Evolutionary conservation across 2,797 vertebrate species (phyloP), one percentile per base, ranked within the genome.

Genomic region (Propithecus deckenii): DNA sequence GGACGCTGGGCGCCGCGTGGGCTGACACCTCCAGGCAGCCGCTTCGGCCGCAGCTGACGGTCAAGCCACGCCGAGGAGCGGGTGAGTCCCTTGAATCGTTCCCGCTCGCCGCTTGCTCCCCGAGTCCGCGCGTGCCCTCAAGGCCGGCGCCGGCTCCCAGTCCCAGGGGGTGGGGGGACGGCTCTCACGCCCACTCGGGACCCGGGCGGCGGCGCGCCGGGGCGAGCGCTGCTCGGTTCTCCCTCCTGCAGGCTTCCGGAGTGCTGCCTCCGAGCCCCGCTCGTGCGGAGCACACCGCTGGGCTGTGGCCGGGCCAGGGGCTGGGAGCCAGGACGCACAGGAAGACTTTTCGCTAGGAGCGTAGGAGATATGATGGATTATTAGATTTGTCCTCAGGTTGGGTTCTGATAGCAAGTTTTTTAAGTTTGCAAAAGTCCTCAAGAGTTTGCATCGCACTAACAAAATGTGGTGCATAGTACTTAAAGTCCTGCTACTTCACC

Each of bases 21-120:
- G 22, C 35, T 2, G 78, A 7, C 52, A 0, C 23, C 55, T 18
- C 48, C 4, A 7, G 0, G 23, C 13, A 0, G 48, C 17, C 0
- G 30, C 8, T 1, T 86, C n/a, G 12, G 52, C 83, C 6, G 46
- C 63, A 5, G 4, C 74, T 22, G 20, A 32, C 50, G 1, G 5
- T n/a, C 89, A 1, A 50, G 48, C 48, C 48, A 4, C 86, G 23
- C 38, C 12, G 28, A 80, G 35, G 14, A 95, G 72, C 20, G 3
- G 97, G 98, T 98, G 95, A 98, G 97, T 97, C 35, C 13, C 17
- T 23, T 1, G 38, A 13, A 2, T 55, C 23, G 8, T 41, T 20
- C 35, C 5, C 23, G 41, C 32, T 35, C 18, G 41, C 55, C 7
- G 41, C 55, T 52, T 25, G 48, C 87, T 43, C 4, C 22, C 35